A percentile compares a stretch with the other conserved stretches of the same genome.
These are phyloP conservation scores for Olivierus martensii DNA, from an alignment of 1,140 invertebrate species.

Conservation along the genomic window DNA sequence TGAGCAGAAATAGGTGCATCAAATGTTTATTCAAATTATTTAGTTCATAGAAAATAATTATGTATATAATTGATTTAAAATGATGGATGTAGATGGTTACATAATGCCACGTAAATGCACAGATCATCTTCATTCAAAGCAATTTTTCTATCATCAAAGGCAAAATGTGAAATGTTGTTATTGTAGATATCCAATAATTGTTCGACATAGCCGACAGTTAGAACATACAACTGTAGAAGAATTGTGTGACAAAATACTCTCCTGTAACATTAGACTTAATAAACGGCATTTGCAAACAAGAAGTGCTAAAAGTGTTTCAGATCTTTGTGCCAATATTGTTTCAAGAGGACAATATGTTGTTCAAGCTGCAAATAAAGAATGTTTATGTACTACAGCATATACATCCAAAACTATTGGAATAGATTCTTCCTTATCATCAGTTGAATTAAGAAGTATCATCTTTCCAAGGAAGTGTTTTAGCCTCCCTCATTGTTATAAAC, in stretches of 20 bases:
- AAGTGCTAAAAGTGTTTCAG: background rate
- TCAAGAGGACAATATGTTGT: background rate
- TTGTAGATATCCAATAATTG: background rate
- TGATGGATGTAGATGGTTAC: no score
- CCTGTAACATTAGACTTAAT: background rate
- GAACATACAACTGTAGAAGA: background rate
- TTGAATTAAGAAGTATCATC: background rate
- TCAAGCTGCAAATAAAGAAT: background rate
- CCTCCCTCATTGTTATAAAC: background rate
- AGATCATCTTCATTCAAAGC: no score
- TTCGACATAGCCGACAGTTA: background rate
- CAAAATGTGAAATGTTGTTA: background rate
- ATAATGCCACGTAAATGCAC: no score
- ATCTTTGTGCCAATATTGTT: background rate
- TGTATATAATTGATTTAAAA: no score
- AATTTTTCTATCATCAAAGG: background rate
- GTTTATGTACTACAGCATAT: background rate
- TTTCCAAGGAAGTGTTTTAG: conserved; percentile 1
- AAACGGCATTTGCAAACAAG: background rate
- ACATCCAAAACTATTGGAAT: background rate
- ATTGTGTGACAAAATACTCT: background rate
- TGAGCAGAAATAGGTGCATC: no score
- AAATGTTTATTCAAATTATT: no score
- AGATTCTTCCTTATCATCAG: background rate
- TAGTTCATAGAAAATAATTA: no score